phyloP scores from a whole-genome alignment of 2,797 vertebrate species.

The Nyctibius grandis region DNA sequence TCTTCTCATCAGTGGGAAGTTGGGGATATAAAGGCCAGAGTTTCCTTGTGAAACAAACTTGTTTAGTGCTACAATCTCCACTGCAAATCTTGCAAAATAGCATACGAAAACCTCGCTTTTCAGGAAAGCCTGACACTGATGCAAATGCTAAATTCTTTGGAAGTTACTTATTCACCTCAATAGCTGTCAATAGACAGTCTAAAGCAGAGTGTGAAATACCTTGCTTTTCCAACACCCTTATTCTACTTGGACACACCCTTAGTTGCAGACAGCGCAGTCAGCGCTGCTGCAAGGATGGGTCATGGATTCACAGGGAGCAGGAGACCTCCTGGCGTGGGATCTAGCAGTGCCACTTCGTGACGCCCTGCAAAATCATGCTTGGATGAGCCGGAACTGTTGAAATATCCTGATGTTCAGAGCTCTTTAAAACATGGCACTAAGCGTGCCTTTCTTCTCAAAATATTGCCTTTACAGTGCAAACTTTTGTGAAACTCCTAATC shows the following conservation, averaged over 20 bases:
- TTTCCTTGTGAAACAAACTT: not conserved
- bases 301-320: not conserved
- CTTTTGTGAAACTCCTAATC: not conserved
- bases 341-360: not conserved
- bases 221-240: not conserved
- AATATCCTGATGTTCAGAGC: not conserved
- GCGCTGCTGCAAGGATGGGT: rapidly evolving
- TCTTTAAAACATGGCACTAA: not conserved
- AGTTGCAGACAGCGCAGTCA: rapidly evolving
- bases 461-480: not conserved
- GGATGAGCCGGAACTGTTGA: not conserved
- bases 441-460: not conserved
- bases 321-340: not conserved
- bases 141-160: not conserved
- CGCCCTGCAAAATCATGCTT: not conserved
- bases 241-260: not conserved
- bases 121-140: not conserved
- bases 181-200: not conserved
- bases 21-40: not conserved
- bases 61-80: not conserved
- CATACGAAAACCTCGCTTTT: not conserved
- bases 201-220: not conserved
- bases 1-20: not conserved
- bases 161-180: not conserved
- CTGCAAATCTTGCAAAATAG: not conserved